phyloP scores from a whole-genome alignment of 92 coral and sea anemone genomes.

The Epizoanthus rinbou region DNA sequence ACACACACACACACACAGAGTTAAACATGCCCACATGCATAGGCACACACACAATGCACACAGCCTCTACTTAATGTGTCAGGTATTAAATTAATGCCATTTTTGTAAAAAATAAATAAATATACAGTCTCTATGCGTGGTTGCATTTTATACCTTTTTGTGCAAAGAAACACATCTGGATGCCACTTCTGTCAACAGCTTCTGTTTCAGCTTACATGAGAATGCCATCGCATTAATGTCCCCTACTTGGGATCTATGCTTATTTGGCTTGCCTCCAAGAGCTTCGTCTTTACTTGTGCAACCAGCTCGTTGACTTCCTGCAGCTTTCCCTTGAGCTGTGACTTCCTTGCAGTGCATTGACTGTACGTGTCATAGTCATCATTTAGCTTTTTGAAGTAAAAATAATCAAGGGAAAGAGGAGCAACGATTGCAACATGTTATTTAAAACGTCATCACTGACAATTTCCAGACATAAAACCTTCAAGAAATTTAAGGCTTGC shows the following conservation, averaged over 20 bases:
- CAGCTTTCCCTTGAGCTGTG: background rate
- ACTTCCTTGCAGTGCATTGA: background rate
- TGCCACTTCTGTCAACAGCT: conserved; percentile 7
- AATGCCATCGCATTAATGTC: background rate
- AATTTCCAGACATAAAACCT: conserved; percentile 14
- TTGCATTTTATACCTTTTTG: background rate
- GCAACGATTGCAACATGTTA: background rate
- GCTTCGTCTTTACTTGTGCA: background rate
- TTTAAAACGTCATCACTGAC: conserved; percentile 7
- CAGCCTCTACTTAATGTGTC: too few relatives aligned
- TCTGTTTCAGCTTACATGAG: background rate
- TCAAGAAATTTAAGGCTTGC: conserved; percentile 16
- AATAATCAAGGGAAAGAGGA: background rate
- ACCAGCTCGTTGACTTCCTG: background rate
- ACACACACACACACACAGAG: too few relatives aligned
- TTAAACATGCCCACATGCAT: too few relatives aligned
- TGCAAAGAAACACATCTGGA: background rate
- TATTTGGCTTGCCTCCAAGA: background rate
- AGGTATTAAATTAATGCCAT: too few relatives aligned
- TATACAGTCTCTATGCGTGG: too few relatives aligned
- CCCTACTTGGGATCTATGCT: conserved; percentile 10
- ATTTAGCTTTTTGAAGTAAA: background rate
- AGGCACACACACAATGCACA: too few relatives aligned
- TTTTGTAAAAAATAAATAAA: too few relatives aligned
- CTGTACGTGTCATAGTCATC: background rate